phyloP scores from a whole-genome alignment of 2,888 invertebrate species.

The Ischnus inquisitorius region DNA sequence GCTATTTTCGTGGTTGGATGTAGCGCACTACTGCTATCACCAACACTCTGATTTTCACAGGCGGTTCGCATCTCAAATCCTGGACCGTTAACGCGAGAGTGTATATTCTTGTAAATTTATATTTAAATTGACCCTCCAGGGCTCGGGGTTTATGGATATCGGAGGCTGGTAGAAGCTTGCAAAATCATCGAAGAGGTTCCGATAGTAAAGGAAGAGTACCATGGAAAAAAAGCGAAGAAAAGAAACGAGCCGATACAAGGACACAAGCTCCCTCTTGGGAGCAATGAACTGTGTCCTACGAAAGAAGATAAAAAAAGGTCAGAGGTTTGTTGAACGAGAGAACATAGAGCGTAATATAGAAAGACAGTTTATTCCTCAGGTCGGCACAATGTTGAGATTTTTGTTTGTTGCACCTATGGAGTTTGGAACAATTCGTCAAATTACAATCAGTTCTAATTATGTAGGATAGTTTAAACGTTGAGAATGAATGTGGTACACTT shows the following conservation, averaged over 20 bases:
- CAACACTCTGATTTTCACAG: neutral
- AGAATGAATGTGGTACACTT: neutral
- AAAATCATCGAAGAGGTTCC: slow-evolving; percentile 30
- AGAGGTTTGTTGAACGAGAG: slow-evolving; percentile 22
- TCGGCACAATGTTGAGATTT: neutral
- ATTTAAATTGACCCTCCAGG: slow-evolving; percentile 37
- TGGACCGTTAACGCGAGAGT: neutral
- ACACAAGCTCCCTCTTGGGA: slow-evolving; percentile 40
- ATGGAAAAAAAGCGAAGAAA: slow-evolving; percentile 8
- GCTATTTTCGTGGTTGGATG: neutral
- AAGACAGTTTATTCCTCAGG: neutral
- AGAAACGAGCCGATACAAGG: slow-evolving; percentile 3
- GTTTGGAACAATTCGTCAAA: neutral
- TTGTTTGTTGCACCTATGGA: neutral
- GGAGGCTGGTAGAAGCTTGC: slow-evolving; percentile 11
- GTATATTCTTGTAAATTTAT: neutral
- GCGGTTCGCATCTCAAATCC: neutral
- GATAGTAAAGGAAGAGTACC: slow-evolving; percentile 37
- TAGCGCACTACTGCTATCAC: neutral
- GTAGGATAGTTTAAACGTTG: neutral
- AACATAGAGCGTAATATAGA: neutral
- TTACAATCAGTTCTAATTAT: neutral
- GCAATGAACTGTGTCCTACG: slow-evolving; percentile 49
- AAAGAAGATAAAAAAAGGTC: slow-evolving; percentile 46
- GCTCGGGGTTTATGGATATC: neutral